phyloP scores from a whole-genome alignment of 1,140 invertebrate species.

The Patella vulgata region DNA sequence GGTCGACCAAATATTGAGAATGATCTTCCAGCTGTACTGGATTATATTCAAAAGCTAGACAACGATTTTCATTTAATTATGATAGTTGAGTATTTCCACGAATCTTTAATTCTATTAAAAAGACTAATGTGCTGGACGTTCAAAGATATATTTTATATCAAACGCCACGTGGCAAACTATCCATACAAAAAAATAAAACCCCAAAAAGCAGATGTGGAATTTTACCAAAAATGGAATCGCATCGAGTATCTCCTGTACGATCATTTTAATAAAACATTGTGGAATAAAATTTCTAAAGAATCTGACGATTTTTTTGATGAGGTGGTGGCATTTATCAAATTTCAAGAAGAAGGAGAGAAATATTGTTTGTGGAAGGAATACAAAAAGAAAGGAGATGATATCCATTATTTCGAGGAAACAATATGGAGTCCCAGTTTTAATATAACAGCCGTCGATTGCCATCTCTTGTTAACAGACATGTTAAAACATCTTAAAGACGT shows the following conservation, averaged over 20 bases:
- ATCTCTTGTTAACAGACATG: too few relatives aligned
- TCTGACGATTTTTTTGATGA: slow-evolving; percentile 46
- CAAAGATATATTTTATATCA: slow-evolving; percentile 53
- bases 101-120: slow-evolving; percentile 70
- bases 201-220: slow-evolving; percentile 17
- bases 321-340: slow-evolving; percentile 38
- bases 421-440: slow-evolving; percentile 17
- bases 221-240: slow-evolving; percentile 45
- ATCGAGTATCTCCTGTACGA: slow-evolving; percentile 56
- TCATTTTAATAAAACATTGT: slow-evolving; percentile 56
- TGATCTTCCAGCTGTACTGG: slow-evolving; percentile 23
- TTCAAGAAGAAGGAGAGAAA: slow-evolving; percentile 31
- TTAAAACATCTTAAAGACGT: too few relatives aligned
- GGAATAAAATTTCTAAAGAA: slow-evolving; percentile 46
- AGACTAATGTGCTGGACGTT: slow-evolving; percentile 69
- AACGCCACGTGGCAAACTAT: slow-evolving; percentile 40
- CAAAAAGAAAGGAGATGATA: slow-evolving; percentile 7
- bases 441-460: too few relatives aligned
- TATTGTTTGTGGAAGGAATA: slow-evolving; percentile 37
- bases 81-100: slow-evolving; percentile 71
- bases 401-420: slow-evolving; percentile 6
- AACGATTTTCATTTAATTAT: slow-evolving; percentile 69
- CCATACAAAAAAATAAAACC: background rate
- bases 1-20: slow-evolving; percentile 34
- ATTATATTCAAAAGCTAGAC: slow-evolving; percentile 45